Evolutionary conservation across 2,888 invertebrate species (phyloP).

Genomic region (Seladonia tumulorum): DNA sequence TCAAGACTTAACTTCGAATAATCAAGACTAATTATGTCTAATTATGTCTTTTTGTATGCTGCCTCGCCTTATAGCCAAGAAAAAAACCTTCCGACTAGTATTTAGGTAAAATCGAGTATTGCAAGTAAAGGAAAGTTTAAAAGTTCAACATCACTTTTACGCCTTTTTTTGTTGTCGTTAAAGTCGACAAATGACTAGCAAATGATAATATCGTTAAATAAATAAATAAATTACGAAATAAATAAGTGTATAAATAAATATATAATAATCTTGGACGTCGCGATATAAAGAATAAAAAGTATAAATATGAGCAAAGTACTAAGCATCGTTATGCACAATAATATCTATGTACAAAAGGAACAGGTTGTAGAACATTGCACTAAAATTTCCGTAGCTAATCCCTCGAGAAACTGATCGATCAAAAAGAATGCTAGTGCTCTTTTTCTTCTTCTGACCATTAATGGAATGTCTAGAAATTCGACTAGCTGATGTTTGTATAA

Average conservation of each 20-base stretch:
- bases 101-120: slow-evolving; percentile 67
- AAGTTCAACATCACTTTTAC: slow-evolving; percentile 47
- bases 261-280: slow-evolving; percentile 32
- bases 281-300: slow-evolving; percentile 37
- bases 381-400: slow-evolving; percentile 73
- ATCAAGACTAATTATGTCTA: slow-evolving; percentile 66
- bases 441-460: slow-evolving; percentile 37
- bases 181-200: slow-evolving; percentile 49
- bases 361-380: slow-evolving; percentile 79
- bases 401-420: slow-evolving; percentile 56
- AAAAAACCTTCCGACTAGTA: slow-evolving; percentile 70
- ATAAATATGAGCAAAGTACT: slow-evolving; percentile 44
- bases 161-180: slow-evolving; percentile 25
- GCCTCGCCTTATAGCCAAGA: slow-evolving; percentile 66
- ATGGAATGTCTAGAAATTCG: slow-evolving; percentile 69
- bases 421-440: slow-evolving; percentile 45
- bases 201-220: slow-evolving; percentile 39
- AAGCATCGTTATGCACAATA: slow-evolving; percentile 43
- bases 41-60: slow-evolving; percentile 74
- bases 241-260: slow-evolving; percentile 60
- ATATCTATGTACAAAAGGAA: slow-evolving; percentile 69
- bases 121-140: slow-evolving; percentile 61
- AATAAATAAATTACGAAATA: slow-evolving; percentile 65
- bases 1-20: slow-evolving; percentile 72
- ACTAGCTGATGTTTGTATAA: slow-evolving; percentile 73